Conservation (phyloP, 2,888 invertebrate species). For the Scaptomyza flava region DNA sequence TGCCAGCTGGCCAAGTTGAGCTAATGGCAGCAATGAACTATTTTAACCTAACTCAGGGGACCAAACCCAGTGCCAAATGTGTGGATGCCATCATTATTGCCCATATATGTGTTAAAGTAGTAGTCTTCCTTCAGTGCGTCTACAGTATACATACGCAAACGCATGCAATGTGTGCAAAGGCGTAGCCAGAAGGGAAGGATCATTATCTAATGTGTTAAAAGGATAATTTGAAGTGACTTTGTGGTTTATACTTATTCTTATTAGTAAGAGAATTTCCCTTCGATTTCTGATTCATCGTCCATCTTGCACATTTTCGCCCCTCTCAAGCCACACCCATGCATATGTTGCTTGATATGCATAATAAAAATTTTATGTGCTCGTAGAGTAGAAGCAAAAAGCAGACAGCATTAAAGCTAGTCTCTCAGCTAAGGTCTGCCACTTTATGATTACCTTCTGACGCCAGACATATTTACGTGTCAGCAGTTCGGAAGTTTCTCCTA, state of each 20-base stretch:
- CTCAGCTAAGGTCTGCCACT: conserved; percentile 11
- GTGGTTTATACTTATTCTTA: no score
- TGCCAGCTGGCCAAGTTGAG: conserved; percentile 40
- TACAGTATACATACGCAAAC: background rate
- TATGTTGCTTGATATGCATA: conserved; percentile 40
- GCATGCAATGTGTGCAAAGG: conserved; percentile 1
- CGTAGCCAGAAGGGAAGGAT: background rate
- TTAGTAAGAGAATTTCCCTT: no score
- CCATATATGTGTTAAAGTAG: conserved; percentile 11
- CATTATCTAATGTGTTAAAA: no score
- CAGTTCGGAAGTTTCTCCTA: background rate
- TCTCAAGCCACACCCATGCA: background rate
- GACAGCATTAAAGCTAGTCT: conserved; percentile 1
- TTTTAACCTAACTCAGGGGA: conserved; percentile 60
- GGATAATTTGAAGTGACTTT: no score
- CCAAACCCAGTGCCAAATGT: conserved; percentile 16
- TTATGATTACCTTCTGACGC: conserved; percentile 11
- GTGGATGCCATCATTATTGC: conserved; percentile 22
- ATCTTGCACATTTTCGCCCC: background rate
- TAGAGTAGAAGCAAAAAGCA: background rate
- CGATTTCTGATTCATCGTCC: background rate
- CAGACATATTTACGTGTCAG: conserved; percentile 5
- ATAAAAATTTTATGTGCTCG: conserved; percentile 49
- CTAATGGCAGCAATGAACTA: conserved; percentile 69
- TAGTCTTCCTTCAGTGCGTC: conserved; percentile 22